Conservation (phyloP, 2,888 invertebrate genomes). For the Lagria hirta region DNA sequence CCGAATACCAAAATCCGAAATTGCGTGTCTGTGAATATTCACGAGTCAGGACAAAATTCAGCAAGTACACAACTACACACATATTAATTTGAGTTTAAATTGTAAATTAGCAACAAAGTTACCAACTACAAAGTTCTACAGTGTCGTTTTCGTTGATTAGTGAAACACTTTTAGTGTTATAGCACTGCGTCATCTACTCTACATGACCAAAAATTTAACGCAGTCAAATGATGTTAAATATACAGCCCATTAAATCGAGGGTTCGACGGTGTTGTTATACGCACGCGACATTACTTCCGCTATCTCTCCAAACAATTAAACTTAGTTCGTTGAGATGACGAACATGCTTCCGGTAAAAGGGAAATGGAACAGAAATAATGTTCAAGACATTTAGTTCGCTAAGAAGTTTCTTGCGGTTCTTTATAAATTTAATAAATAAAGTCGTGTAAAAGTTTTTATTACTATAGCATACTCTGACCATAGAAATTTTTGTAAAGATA, state of each 20-base stretch:
- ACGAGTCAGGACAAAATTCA: conserved; percentile 9
- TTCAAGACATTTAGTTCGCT: no score
- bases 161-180: conserved; percentile 16
- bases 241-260: conserved; percentile 19
- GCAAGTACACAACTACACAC: conserved; percentile 16
- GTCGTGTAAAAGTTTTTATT: neutral
- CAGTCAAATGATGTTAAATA: conserved; percentile 12
- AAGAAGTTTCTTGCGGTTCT: no score
- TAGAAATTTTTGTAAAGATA: no score
- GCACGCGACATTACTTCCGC: conserved; percentile 23
- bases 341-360: conserved; percentile 8
- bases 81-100: conserved; percentile 23
- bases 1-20: conserved; percentile 4
- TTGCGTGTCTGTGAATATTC: conserved; percentile 17
- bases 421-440: neutral
- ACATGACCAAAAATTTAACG: conserved; percentile 14
- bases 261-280: conserved; percentile 6
- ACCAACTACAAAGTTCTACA: no score
- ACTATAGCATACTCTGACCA: no score
- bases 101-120: conserved; percentile 19
- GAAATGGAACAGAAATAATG: conserved; percentile 19
- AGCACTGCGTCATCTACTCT: conserved; percentile 6
- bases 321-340: conserved; percentile 14
- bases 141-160: conserved; percentile 15
- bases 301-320: conserved; percentile 27